Evolutionary conservation across 23 tunicate genomes (phyloP).

Genomic region (Halocynthia roretzi): DNA sequence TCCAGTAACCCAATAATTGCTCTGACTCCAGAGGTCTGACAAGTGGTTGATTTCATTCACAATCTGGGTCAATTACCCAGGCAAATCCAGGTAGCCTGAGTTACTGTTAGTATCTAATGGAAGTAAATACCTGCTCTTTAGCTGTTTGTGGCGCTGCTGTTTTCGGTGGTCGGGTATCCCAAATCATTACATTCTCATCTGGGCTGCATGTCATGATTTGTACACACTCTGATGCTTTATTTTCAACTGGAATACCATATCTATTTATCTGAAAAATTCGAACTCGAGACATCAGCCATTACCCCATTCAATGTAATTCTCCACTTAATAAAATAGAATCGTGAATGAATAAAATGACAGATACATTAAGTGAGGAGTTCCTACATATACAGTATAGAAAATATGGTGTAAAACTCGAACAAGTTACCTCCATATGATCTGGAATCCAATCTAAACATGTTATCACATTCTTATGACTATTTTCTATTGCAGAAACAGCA

Average conservation of each 20-base stretch:
- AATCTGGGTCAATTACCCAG: not conserved
- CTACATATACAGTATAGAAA: too few species aligned
- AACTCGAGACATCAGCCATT: not conserved
- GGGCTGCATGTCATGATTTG: slow-evolving; percentile 81
- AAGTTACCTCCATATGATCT: slow-evolving; percentile 70
- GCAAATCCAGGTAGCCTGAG: not conserved
- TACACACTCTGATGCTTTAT: slow-evolving; percentile 37
- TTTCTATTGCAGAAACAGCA: slow-evolving; percentile 96
- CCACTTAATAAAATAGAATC: too few species aligned
- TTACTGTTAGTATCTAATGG: not conserved
- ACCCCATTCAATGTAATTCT: too few species aligned
- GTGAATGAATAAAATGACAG: too few species aligned
- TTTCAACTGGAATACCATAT: slow-evolving; percentile 56
- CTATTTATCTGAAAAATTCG: slow-evolving; percentile 43
- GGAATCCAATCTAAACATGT: slow-evolving; percentile 87
- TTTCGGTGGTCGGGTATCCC: slow-evolving; percentile 90
- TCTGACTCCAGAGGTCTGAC: too few species aligned
- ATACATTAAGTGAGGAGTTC: too few species aligned
- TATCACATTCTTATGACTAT: slow-evolving; percentile 76
- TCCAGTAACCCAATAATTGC: not conserved
- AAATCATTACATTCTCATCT: slow-evolving; percentile 75
- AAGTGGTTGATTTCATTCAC: not conserved
- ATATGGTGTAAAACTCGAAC: too few species aligned
- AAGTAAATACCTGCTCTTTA: slow-evolving; percentile 29
- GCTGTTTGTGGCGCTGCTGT: slow-evolving; percentile 1